Percentiles rank a stretch among this genome's conserved stretches.
Evolutionary conservation across 2,888 invertebrate genomes (phyloP).

Genomic region (Nasonovia ribisnigri): DNA sequence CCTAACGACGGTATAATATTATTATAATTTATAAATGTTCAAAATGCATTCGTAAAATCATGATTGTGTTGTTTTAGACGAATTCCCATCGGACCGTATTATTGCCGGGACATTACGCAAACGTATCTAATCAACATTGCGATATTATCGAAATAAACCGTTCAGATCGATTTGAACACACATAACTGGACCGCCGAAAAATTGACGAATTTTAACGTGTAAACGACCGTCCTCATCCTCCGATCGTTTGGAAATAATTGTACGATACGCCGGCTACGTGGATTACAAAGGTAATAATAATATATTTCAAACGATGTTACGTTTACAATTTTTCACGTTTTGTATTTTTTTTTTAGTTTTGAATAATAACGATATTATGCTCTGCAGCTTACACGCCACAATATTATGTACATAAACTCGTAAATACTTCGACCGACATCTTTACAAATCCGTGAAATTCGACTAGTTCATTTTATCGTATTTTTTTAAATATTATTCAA

Average conservation of each 20-base stretch:
- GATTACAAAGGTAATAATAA: neutral
- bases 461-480: too few relatives aligned
- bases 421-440: too few relatives aligned
- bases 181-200: neutral
- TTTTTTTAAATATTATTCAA: too few relatives aligned
- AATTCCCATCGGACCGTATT: neutral
- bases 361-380: too few relatives aligned
- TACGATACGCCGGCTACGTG: neutral
- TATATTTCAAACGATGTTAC: neutral
- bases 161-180: neutral
- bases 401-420: too few relatives aligned
- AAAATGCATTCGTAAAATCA: neutral
- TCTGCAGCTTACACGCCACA: too few relatives aligned
- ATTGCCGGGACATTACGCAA: neutral
- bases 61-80: neutral
- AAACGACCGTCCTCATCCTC: too few relatives aligned
- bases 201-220: neutral
- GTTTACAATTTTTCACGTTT: neutral
- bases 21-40: neutral
- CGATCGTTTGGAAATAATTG: neutral
- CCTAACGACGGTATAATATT: neutral
- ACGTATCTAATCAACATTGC: neutral
- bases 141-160: neutral
- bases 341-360: too few relatives aligned
- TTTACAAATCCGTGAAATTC: too few relatives aligned